Conservation (phyloP, 2,113 vertebrate genomes). For the Mugil cephalus region DNA sequence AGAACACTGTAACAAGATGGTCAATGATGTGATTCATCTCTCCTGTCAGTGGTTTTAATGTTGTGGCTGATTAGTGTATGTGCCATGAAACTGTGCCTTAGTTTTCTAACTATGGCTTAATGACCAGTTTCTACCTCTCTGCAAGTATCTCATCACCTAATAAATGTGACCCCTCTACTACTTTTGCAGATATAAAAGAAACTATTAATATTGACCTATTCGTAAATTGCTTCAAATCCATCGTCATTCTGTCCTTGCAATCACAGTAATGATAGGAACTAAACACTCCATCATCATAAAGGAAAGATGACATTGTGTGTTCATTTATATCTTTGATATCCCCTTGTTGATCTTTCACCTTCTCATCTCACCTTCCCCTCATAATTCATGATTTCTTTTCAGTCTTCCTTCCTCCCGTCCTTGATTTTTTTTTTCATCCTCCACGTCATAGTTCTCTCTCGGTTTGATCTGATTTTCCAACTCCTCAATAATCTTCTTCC, state of each 20-base stretch:
- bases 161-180: slow-evolving; percentile 12
- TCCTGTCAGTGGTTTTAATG: background rate
- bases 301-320: background rate
- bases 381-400: slow-evolving; percentile 30
- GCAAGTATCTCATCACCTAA: slow-evolving; percentile 4
- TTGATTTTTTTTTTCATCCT: slow-evolving; percentile 17
- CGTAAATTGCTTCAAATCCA: slow-evolving; percentile 1
- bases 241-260: slow-evolving; percentile 10
- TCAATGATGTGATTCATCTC: too few species aligned
- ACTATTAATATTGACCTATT: slow-evolving; percentile 7
- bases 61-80: background rate
- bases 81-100: background rate
- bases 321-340: background rate
- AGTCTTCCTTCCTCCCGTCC: slow-evolving; percentile 3
- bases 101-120: background rate
- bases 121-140: background rate
- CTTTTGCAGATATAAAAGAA: slow-evolving; percentile 11
- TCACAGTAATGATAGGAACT: slow-evolving; percentile 22
- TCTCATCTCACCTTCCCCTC: slow-evolving; percentile 5
- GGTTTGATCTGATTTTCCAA: slow-evolving; percentile 48
- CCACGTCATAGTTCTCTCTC: slow-evolving; percentile 17
- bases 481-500: slow-evolving; percentile 47
- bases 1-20: too few species aligned
- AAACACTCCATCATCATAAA: slow-evolving; percentile 2
- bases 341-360: background rate